Evolutionary conservation across 2,888 invertebrate genomes (phyloP).

Genomic region (Hypselothyrea guttata): DNA sequence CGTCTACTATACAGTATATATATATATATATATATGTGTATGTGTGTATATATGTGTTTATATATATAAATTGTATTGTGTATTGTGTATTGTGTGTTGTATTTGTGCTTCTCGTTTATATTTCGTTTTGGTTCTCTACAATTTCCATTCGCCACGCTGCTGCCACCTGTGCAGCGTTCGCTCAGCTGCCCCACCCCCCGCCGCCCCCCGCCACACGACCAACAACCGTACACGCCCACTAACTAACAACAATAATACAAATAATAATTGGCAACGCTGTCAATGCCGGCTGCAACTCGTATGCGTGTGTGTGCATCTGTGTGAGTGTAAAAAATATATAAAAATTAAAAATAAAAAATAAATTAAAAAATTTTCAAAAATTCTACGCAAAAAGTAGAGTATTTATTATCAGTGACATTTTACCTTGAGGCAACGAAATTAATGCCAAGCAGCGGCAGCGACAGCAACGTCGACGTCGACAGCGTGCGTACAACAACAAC

Average conservation of each 20-base stretch:
- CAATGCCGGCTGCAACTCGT: constrained; percentile 63
- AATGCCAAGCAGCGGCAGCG: constrained; percentile 34
- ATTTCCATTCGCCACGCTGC: constrained; percentile 52
- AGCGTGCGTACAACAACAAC: constrained; percentile 48
- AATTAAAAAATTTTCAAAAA: constrained; percentile 1
- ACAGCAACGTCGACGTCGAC: constrained; percentile 11
- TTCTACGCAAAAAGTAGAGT: constrained; percentile 24
- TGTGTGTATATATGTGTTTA: constrained; percentile 18
- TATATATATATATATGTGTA: background rate
- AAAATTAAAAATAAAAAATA: constrained; percentile 15
- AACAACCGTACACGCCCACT: too few relatives aligned
- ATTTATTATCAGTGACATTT: constrained; percentile 60
- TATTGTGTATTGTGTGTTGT: background rate
- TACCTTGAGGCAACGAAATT: constrained; percentile 54
- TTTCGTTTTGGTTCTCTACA: constrained; percentile 46
- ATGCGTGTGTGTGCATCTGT: constrained; percentile 31
- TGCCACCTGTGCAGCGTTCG: constrained; percentile 51
- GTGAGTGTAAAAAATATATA: constrained; percentile 11
- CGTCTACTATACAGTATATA: constrained; percentile 22
- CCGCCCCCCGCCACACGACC: background rate
- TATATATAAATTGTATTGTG: constrained; percentile 18
- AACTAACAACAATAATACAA: constrained; percentile 20
- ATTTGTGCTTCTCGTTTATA: constrained; percentile 20
- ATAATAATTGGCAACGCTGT: constrained; percentile 47
- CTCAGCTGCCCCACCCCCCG: constrained; percentile 4